Evolutionary conservation across 2,113 vertebrate genomes (phyloP).

Genomic region (Mystacornis crossleyi): DNA sequence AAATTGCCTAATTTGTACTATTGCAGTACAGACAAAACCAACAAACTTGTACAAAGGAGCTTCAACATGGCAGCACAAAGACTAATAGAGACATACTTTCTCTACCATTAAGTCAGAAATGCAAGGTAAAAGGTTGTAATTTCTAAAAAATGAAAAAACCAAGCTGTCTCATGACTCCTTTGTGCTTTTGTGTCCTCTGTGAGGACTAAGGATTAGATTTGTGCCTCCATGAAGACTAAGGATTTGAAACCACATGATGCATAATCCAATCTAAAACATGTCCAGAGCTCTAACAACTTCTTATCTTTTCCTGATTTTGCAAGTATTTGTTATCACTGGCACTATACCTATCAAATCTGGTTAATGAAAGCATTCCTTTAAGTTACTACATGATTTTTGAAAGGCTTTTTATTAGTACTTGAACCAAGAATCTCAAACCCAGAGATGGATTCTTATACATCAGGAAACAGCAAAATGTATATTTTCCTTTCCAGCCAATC

Average conservation of each 20-base stretch:
- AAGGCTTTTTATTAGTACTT: neutral
- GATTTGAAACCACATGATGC: neutral
- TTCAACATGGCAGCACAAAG: neutral
- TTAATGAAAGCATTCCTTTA: neutral
- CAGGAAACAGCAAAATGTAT: neutral
- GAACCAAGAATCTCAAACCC: neutral
- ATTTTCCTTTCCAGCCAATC: neutral
- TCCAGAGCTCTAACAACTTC: neutral
- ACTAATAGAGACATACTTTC: neutral
- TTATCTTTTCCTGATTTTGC: neutral
- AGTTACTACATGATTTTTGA: neutral
- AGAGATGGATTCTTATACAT: neutral
- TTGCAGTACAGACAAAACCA: neutral
- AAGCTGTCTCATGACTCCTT: neutral
- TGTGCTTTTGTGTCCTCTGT: neutral
- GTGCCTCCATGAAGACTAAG: neutral
- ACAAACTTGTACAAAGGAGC: neutral
- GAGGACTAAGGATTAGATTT: neutral
- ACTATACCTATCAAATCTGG: neutral
- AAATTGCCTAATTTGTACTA: neutral
- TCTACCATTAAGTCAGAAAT: neutral
- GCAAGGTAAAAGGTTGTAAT: neutral
- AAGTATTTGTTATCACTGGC: neutral
- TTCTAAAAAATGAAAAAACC: neutral
- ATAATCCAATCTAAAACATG: neutral